phyloP scores from a whole-genome alignment of 2,888 invertebrate genomes.

The Tenthredo mesomela region DNA sequence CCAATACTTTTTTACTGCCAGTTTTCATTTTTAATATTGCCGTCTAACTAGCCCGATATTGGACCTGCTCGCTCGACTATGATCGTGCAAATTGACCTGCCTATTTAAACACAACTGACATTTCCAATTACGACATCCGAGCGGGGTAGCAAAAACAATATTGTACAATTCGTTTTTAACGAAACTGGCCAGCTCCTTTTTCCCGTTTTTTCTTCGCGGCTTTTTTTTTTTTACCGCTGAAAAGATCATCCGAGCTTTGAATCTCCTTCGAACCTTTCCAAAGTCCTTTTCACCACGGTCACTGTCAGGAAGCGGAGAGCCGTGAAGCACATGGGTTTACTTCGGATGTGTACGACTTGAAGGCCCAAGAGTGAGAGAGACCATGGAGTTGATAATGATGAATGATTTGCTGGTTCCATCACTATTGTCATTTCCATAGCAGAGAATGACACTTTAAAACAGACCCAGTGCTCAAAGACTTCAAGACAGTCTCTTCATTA shows the following conservation, averaged over 20 bases:
- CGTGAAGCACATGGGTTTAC: neutral
- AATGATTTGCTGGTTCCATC: neutral
- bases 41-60: neutral
- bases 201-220: no score
- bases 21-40: neutral
- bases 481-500: constrained; percentile 13
- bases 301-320: neutral
- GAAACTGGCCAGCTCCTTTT: neutral
- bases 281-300: neutral
- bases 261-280: neutral
- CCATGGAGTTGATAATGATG: neutral
- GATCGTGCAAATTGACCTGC: neutral
- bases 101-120: neutral
- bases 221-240: no score
- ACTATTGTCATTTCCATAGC: neutral
- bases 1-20: constrained; percentile 1
- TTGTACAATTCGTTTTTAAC: neutral
- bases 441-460: neutral
- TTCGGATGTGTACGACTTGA: neutral
- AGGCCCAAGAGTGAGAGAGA: neutral
- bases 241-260: neutral
- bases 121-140: neutral
- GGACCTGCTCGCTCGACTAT: neutral
- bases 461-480: neutral
- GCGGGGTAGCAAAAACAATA: neutral